Evolutionary conservation across 2,888 invertebrate species (phyloP).

Genomic region (Drosophila niveifrons): DNA sequence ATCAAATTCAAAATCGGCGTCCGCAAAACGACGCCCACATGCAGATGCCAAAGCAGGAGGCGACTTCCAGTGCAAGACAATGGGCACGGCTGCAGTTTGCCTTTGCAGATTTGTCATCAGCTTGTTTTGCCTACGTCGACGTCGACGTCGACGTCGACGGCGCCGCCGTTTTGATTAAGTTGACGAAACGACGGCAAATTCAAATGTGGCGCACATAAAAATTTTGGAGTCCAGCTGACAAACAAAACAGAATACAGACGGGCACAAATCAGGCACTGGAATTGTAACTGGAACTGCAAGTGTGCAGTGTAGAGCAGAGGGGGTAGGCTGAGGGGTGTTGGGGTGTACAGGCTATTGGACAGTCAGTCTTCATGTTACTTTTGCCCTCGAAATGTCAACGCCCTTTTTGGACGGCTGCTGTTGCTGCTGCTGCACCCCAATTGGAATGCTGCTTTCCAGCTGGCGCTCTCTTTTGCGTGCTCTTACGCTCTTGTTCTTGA

Average conservation of each 20-base stretch:
- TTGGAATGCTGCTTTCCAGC: constrained; percentile 59
- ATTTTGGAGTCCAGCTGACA: constrained; percentile 40
- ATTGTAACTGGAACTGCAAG: constrained; percentile 53
- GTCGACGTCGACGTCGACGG: constrained; percentile 20
- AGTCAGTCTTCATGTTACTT: constrained; percentile 64
- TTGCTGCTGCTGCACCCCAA: constrained; percentile 51
- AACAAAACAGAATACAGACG: constrained; percentile 14
- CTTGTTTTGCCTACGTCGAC: constrained; percentile 57
- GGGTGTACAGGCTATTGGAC: constrained; percentile 29
- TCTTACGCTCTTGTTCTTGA: constrained; percentile 16
- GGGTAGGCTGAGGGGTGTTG: neutral
- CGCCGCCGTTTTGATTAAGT: constrained; percentile 71
- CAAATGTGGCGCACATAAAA: constrained; percentile 58
- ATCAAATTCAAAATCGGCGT: constrained; percentile 63
- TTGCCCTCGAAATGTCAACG: constrained; percentile 79
- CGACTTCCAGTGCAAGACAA: constrained; percentile 51
- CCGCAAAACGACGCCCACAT: constrained; percentile 76
- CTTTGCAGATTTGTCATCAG: constrained; percentile 73
- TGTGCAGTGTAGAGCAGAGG: neutral
- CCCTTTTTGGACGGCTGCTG: constrained; percentile 50
- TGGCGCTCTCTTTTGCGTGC: constrained; percentile 19
- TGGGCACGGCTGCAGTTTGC: constrained; percentile 66
- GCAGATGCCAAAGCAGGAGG: constrained; percentile 68
- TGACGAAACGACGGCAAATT: constrained; percentile 74
- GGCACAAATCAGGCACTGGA: constrained; percentile 39